Base-by-base conservation (phyloP, 2,797 vertebrate genomes). In the Hemibagrus guttatus region DNA sequence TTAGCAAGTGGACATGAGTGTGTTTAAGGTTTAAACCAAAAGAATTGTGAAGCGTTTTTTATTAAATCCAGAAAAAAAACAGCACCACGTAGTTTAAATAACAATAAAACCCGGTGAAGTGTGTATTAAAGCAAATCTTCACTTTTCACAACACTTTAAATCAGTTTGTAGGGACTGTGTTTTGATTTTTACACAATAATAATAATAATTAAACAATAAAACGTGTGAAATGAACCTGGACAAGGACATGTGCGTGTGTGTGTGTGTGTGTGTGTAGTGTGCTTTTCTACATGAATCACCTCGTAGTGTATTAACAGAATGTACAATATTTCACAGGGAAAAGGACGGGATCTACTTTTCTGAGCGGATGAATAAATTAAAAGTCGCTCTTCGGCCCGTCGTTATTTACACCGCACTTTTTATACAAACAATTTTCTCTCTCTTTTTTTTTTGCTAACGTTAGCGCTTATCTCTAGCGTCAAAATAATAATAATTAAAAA, bases 311-410 rank as follows among this genome's bases (percentile, higher is more conserved):
- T 88, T 86, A 89, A 90, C 86, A 88, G 58, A 79, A 90, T 86
- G 68, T 90, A 90, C 86, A 90, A 79, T 59, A 91, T 86, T 64
- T 88, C 84, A 91, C 59, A 86, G 87, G 87, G 85, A 86, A 78
- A 52, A 83, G 59, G 86, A 82, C 86, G 46, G 87, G 87, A 81
- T 90, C 63, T 89, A 84, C 63, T 90, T 88, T 72, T 89, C 58
- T 17, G 72, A 81, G 76, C 52, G 61, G 59, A 79, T 85, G 93
- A 91, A 95, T 94, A 95, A 94, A 94, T 94, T 88, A 93, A 92
- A 93, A 69, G 52, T 90, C 6, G 74, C 87, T 89, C 89, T 86
- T 90, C 92, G 87, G 90, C 86, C 89, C 88, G 69, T 89, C 84
- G 89, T 84, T 94, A 95, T 95, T 93, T 95, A 95, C 94, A 95